Base-by-base conservation (phyloP, 1,140 invertebrate genomes). In the Pectinophora gossypiella region DNA sequence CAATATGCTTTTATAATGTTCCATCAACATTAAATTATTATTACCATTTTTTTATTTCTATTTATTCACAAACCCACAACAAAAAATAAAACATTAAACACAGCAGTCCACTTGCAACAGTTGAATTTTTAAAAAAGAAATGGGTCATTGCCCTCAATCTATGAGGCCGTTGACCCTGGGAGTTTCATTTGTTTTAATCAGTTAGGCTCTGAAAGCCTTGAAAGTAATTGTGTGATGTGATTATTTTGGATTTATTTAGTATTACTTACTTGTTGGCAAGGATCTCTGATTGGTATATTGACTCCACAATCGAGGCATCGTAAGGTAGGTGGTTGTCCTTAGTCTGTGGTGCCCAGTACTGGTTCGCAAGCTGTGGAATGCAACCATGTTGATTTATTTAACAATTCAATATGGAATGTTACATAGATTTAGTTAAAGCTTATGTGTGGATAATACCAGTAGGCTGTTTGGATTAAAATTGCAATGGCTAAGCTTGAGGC, bases 301-400 rank as follows among this genome's bases (percentile, higher is more conserved):
- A 91, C 68, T 95, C 94, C 35, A 96, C 91, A 58, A 96, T 91
- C 56, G 92, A 83, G 16, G 92, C 70, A 88, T 95, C 91, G 74
- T 92, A 97, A 19, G 92, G 89, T 59, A 91, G 70, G 85, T 95
- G 93, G 7, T 91, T 88, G 9, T 91, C 88, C 47, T 89, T 86
- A 0, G 94, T 93, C 68, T 95, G 92, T 1, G 95, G 95, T 1
- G 95, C 93, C 97, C 96, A 98, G 76, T 97, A 96, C 76, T 96
- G 92, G 61, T 93, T 93, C 4, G 96, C 95, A 53, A 97, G 87
- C 95, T 97, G 72, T 62, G 88, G 86, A 75, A 62, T 59, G 66
- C 56, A 69, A 74, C 79, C 76, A 85, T 81, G 67, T 68, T 70
- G 76, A 85, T 74, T 78, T 76, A 15, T 46, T 21, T 43, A 47